These are phyloP conservation scores for Pecten maximus DNA, from an alignment of 2,888 invertebrate species.

Conservation along the genomic window DNA sequence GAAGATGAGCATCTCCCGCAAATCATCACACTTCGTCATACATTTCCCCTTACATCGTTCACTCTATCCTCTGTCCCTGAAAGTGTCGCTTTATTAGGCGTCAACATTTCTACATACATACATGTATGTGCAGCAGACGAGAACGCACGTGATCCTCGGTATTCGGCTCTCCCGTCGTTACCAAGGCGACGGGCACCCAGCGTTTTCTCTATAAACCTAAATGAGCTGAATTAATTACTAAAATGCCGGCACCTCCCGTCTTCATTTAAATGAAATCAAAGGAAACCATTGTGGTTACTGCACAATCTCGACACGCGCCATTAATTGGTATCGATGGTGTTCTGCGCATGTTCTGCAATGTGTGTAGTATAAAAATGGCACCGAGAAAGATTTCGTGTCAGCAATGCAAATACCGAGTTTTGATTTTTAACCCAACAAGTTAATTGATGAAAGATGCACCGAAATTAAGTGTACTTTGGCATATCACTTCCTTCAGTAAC, in stretches of 20 bases:
- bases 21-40: not conserved
- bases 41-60: too few species aligned
- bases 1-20: too few species aligned
- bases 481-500: not conserved
- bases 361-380: not conserved
- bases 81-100: not conserved
- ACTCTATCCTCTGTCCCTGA: not conserved
- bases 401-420: not conserved
- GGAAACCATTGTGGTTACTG: not conserved
- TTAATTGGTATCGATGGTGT: not conserved
- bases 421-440: slow-evolving; percentile 14
- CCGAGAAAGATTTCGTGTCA: not conserved
- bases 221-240: slow-evolving; percentile 19
- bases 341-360: not conserved
- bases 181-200: not conserved
- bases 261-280: slow-evolving; percentile 24
- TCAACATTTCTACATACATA: not conserved
- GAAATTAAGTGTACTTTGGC: slow-evolving; percentile 24
- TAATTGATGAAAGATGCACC: not conserved
- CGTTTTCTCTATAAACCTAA: not conserved
- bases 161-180: not conserved
- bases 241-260: not conserved
- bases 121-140: not conserved
- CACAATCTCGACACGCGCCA: slow-evolving; percentile 1
- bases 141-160: not conserved